Evolutionary conservation across 1,140 invertebrate genomes (phyloP).

Genomic region (Ostrea denselamellosa): DNA sequence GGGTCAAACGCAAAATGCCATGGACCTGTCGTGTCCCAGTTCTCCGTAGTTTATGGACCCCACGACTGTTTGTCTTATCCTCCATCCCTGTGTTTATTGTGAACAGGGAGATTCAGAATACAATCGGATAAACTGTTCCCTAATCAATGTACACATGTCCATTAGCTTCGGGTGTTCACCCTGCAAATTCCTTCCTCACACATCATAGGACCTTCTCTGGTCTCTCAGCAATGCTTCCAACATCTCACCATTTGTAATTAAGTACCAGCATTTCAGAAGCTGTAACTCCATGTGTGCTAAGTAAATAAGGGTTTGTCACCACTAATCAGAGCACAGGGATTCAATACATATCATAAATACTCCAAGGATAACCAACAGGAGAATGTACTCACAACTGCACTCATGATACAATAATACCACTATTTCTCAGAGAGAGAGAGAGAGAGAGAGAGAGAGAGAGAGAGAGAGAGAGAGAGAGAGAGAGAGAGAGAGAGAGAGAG

Average conservation of each 20-base stretch:
- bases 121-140: conserved; percentile 26
- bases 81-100: conserved; percentile 18
- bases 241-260: neutral
- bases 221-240: neutral
- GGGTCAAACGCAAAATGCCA: neutral
- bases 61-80: neutral
- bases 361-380: neutral
- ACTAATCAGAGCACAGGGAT: neutral
- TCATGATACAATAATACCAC: too few species aligned
- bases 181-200: conserved; percentile 8
- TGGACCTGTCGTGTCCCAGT: neutral
- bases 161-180: conserved; percentile 34
- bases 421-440: too few species aligned
- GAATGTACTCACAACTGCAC: neutral
- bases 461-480: too few species aligned
- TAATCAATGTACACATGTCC: conserved; percentile 7
- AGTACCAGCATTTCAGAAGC: conserved; percentile 22
- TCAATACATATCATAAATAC: neutral
- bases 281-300: neutral
- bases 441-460: too few species aligned
- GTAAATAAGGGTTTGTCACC: conserved; percentile 6
- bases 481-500: too few species aligned
- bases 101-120: conserved; percentile 12
- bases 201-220: neutral
- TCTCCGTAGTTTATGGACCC: neutral